Evolutionary conservation across 2,888 invertebrate genomes (phyloP), one percentile per base, ranked within the genome.

Genomic region (Eristalinus aeneus): DNA sequence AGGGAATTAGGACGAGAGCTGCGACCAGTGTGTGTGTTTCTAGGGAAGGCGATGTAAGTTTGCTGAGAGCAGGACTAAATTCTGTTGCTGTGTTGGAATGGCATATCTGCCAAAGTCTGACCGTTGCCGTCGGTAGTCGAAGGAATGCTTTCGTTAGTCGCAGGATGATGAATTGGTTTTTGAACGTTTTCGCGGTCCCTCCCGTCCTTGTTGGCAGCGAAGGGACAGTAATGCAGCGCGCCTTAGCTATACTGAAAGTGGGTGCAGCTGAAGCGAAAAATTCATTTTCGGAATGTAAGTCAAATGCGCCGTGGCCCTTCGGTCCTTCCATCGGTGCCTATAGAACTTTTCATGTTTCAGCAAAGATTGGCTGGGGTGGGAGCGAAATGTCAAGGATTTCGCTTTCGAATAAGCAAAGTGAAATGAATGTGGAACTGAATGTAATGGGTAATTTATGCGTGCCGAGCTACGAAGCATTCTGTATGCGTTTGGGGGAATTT

Each of bases 1-100:
- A 68, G 56, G 56, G 68, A 80, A 74, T 74, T 69, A 74, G 68
- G 68, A 16, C 74, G 69, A 61, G 53, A 69, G 46, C 34, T 56
- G 20, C 56, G 20, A 39, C 8, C 2, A 2, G 23, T 9, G 0
- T 10, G 56, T 0, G 20, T 22, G 2, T n/a, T n/a, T n/a, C n/a
- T n/a, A n/a, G 1, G 11, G 34, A 1, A 10, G 34, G 34, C 27
- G 27, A 27, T 27, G 27, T 27, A 27, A 4, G 34, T 34, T 34
- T 34, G 34, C 34, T 10, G 34, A 34, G 34, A 8, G 10, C 34
- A 34, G 34, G 34, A 34, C 9, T 34, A 34, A 34, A 34, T 34
- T 12, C 11, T 46, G 12, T 46, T 4, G 5, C 5, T 5, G n/a
- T 11, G 39, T 46, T n/a, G 39, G n/a, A 39, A 39, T 39, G 11